Percentiles rank a stretch among this genome's conserved stretches.
Evolutionary conservation across 2,113 vertebrate genomes (phyloP).

Genomic region (Microcebus ravelobensis): DNA sequence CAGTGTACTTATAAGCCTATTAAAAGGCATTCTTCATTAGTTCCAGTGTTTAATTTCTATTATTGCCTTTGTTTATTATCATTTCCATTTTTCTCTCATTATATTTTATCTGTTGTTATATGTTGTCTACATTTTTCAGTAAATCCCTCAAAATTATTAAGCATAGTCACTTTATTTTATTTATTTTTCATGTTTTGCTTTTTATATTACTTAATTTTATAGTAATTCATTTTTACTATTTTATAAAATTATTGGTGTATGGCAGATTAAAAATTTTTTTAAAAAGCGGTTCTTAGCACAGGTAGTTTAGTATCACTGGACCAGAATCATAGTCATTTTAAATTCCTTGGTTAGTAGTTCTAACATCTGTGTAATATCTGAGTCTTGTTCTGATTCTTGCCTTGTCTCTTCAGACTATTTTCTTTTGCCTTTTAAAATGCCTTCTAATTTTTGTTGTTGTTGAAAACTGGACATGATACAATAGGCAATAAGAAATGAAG

Average conservation of each 20-base stretch:
- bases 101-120: neutral
- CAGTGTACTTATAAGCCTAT: neutral
- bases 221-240: neutral
- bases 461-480: neutral
- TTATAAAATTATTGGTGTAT: neutral
- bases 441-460: neutral
- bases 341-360: neutral
- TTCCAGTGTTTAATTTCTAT: neutral
- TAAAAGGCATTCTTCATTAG: neutral
- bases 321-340: neutral
- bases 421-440: neutral
- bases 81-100: neutral
- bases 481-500: neutral
- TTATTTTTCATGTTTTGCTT: neutral
- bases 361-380: neutral
- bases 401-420: neutral
- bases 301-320: neutral
- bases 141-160: neutral
- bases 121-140: neutral
- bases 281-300: neutral
- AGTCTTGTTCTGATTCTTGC: neutral
- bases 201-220: constrained; percentile 5
- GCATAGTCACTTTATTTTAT: neutral
- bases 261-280: neutral
- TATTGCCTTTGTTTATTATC: neutral